Evolutionary conservation across 2,888 invertebrate genomes (phyloP).

Genomic region (Plagodis dolabraria): DNA sequence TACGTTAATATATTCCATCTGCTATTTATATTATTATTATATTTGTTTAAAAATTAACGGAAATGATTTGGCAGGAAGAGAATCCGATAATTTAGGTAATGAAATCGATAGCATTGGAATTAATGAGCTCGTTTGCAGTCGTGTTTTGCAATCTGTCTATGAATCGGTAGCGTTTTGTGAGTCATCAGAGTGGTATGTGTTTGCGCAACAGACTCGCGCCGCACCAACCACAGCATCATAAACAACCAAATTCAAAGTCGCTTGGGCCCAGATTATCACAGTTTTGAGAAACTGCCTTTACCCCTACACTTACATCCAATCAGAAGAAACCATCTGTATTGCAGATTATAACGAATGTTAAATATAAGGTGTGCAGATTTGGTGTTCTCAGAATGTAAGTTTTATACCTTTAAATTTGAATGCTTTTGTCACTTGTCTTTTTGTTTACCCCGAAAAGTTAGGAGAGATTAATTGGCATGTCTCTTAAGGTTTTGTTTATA

Average conservation of each 20-base stretch:
- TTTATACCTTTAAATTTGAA: no score
- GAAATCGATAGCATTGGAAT: constrained; percentile 18
- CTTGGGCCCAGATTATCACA: no score
- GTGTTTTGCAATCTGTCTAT: constrained; percentile 17
- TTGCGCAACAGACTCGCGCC: constrained; percentile 32
- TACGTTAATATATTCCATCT: no score
- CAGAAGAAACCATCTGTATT: not conserved
- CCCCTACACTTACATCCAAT: not conserved
- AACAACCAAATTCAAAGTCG: not conserved
- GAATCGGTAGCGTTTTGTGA: constrained; percentile 23
- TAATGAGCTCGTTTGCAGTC: constrained; percentile 8
- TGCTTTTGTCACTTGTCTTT: no score
- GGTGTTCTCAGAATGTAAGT: no score
- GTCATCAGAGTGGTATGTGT: constrained; percentile 39
- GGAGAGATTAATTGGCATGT: no score
- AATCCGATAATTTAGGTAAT: not conserved
- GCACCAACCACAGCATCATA: not conserved
- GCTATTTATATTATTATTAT: no score
- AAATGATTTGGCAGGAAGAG: constrained; percentile 3
- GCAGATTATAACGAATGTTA: no score
- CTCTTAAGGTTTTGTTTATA: no score
- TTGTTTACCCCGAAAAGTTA: no score
- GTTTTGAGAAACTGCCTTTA: no score
- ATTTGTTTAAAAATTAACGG: constrained; percentile 2
- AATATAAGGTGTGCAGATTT: no score